phyloP scores from a whole-genome alignment of 2,888 invertebrate species.

The Trypoxylon attenuatum region DNA sequence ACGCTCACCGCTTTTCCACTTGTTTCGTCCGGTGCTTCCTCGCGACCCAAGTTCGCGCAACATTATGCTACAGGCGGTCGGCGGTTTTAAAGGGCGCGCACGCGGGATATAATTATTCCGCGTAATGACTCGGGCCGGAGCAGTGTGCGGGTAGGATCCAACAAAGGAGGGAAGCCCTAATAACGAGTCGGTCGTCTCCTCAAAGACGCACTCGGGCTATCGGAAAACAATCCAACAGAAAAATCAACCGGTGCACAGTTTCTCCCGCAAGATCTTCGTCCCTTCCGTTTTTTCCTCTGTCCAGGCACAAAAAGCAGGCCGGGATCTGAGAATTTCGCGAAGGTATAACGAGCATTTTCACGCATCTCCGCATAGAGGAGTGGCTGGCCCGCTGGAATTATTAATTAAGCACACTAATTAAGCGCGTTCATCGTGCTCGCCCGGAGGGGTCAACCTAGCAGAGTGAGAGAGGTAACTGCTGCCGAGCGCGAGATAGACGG shows the following conservation, averaged over 20 bases:
- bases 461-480: constrained; percentile 7
- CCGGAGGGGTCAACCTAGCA: constrained; percentile 49
- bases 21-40: too few species aligned
- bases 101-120: not conserved
- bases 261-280: not conserved
- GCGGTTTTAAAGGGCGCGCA: too few species aligned
- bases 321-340: constrained; percentile 42
- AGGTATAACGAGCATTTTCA: constrained; percentile 49
- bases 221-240: constrained; percentile 8
- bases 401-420: constrained; percentile 59
- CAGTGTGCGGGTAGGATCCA: not conserved
- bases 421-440: constrained; percentile 54
- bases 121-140: not conserved
- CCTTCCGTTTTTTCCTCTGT: too few species aligned
- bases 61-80: too few species aligned
- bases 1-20: too few species aligned
- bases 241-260: constrained; percentile 20
- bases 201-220: not conserved
- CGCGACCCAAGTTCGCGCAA: too few species aligned
- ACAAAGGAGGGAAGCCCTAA: not conserved
- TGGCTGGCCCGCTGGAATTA: constrained; percentile 49
- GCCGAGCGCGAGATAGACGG: not conserved
- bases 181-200: not conserved
- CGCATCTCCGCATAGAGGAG: constrained; percentile 46
- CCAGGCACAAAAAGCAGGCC: not conserved